phyloP scores from a whole-genome alignment of 2,113 vertebrate genomes.

The Cacatua alba region DNA sequence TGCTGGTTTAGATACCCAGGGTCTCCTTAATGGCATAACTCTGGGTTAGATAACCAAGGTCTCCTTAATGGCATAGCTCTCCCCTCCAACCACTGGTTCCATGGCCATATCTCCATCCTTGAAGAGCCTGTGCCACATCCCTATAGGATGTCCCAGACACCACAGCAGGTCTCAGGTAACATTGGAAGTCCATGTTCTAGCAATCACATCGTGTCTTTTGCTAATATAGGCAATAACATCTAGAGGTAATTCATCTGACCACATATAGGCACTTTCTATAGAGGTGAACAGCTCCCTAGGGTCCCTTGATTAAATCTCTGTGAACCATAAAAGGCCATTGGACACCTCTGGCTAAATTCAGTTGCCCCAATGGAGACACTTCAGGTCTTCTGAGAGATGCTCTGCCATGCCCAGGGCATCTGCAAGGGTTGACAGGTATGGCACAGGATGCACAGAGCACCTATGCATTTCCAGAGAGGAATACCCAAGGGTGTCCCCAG shows the following conservation, averaged over 20 bases:
- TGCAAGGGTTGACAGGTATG: not conserved
- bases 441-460: not conserved
- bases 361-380: not conserved
- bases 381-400: not conserved
- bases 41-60: not conserved
- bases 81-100: not conserved
- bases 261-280: not conserved
- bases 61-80: not conserved
- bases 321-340: too few species aligned
- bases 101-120: not conserved
- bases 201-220: accelerated
- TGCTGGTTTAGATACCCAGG: not conserved
- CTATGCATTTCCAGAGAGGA: not conserved
- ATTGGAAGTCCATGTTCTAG: not conserved
- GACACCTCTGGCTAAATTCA: not conserved
- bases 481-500: not conserved
- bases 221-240: not conserved
- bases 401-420: not conserved
- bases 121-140: not conserved
- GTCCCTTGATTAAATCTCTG: not conserved
- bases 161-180: not conserved
- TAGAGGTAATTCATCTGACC: not conserved
- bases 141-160: not conserved
- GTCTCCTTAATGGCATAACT: not conserved
- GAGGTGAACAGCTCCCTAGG: not conserved